phyloP scores from a whole-genome alignment of 2,888 invertebrate genomes.

The Papilio elwesi region DNA sequence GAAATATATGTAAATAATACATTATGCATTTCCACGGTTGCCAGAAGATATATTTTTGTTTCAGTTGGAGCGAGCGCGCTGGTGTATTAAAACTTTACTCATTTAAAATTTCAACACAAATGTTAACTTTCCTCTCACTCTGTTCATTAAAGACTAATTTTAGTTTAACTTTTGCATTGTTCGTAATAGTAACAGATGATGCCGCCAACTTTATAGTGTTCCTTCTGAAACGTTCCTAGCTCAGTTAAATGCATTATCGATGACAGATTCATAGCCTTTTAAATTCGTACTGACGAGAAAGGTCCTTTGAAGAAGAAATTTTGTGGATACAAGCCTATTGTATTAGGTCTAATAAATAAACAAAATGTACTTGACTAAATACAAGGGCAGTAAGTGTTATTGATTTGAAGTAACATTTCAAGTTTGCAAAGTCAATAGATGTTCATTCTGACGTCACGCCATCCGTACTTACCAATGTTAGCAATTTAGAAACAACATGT shows the following conservation, averaged over 20 bases:
- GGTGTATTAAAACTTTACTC: slow-evolving; percentile 21
- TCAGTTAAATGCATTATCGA: not conserved
- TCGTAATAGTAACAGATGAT: slow-evolving; percentile 20
- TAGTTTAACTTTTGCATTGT: slow-evolving; percentile 24
- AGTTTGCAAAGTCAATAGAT: too few species aligned
- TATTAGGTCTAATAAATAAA: too few species aligned
- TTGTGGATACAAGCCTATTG: too few species aligned
- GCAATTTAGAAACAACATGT: too few species aligned
- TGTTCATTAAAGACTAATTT: slow-evolving; percentile 24
- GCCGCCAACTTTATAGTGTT: not conserved
- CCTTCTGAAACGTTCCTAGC: not conserved
- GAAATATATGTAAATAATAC: not conserved
- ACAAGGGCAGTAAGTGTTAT: too few species aligned
- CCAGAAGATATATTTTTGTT: slow-evolving; percentile 3
- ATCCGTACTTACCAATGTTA: too few species aligned
- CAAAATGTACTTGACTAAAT: too few species aligned
- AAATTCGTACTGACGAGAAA: too few species aligned
- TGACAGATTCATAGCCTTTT: too few species aligned
- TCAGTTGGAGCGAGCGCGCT: slow-evolving; percentile 4
- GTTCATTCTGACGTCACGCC: too few species aligned
- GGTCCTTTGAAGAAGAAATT: too few species aligned
- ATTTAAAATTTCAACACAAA: slow-evolving; percentile 26
- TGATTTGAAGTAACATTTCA: too few species aligned
- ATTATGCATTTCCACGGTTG: not conserved
- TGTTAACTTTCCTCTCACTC: slow-evolving; percentile 8